Base-by-base conservation (phyloP, 1,140 invertebrate species). In the Rhyacophila brunnea region DNA sequence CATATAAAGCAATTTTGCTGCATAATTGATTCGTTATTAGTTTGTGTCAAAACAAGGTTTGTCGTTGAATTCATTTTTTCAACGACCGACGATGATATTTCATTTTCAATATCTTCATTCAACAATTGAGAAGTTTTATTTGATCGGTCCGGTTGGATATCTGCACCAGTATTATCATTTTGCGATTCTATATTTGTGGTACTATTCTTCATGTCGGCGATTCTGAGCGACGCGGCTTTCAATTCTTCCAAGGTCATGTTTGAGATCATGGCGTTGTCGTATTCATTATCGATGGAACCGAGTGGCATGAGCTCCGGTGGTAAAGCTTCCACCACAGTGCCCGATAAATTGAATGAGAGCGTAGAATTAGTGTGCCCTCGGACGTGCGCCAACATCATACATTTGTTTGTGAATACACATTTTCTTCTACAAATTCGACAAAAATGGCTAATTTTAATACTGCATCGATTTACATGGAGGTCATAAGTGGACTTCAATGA, bases 311-410 rank as follows among this genome's bases (percentile, higher is more conserved):
- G 23, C 11, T 55, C 42, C 32, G 15, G n/a, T n/a, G 71, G 70
- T 6, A 78, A 52, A 18, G 73, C 72, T 51, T 77, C 71, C 34
- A 76, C 59, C 61, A 68, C 71, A 55, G 77, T 67, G 57, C 78
- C 74, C 20, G 62, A 66, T 1, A 75, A 66, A 64, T 74, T 75
- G 18, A 77, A 73, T 14, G 73, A 76, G n/a, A 70, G 69, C 45
- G 72, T 72, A 66, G 74, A 75, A 53, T 73, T 71, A 14, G 67
- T 60, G 67, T 78, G 77, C 20, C 72, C 75, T 54, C 75, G 66
- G 52, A 79, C 75, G 48, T 79, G 77, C 23, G 59, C 62, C 20
- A 78, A 63, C 50, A 77, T 64, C 46, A 71, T 73, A 56, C 77
- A 79, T 66, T 73, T 70, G 62, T 78, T 79, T 36, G 66, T 69